Evolutionary conservation across 2,113 vertebrate species (phyloP), one percentile per base, ranked within the genome.

Genomic region (Pholis gunnellus): DNA sequence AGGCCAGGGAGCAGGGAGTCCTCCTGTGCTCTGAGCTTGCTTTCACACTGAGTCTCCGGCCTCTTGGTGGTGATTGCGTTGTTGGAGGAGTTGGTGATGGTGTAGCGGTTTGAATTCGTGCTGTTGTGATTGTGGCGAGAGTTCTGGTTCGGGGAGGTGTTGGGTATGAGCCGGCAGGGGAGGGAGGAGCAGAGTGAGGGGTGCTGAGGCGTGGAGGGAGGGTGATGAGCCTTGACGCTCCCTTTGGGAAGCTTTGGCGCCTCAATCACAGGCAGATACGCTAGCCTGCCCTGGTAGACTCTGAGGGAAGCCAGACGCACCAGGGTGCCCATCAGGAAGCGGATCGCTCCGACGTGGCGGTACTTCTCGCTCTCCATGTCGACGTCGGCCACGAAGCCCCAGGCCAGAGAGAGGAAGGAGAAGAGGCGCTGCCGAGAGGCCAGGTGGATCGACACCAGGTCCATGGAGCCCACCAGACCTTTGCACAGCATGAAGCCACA

Each of bases 291-390:
- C 68, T 91, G 95, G 91, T 91, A 94, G 14, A 93, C 89, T n/a
- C 82, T 38, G 38, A 96, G 94, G 15, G 94, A 83, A 1, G 94
- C 95, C 82, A 97, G 94, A 25, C 96, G 96, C 79, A 96, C 94
- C 78, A 97, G 84, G 0, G 96, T 97, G 75, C 98, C 97, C 92
- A 99, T 78, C 0, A 97, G 95, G 90, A 99, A 99, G 80, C 98
- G 98, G 14, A 95, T 93, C 0, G 95, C 95, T 20, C 98, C 98
- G 1, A 98, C 93, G 9, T 94, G 90, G 9, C 97, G 96, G 79
- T 97, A 98, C 92, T 96, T 97, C 94, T 99, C 98, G 0, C 97
- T 99, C 89, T 98, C 97, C 4, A 98, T 95, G 91, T 99, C 98
- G 34, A 99, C 97, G 0, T 99, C 98, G 0, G 98, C 97, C 64